Base-by-base conservation (phyloP, 2,888 invertebrate genomes). In the Agonum fuliginosum region DNA sequence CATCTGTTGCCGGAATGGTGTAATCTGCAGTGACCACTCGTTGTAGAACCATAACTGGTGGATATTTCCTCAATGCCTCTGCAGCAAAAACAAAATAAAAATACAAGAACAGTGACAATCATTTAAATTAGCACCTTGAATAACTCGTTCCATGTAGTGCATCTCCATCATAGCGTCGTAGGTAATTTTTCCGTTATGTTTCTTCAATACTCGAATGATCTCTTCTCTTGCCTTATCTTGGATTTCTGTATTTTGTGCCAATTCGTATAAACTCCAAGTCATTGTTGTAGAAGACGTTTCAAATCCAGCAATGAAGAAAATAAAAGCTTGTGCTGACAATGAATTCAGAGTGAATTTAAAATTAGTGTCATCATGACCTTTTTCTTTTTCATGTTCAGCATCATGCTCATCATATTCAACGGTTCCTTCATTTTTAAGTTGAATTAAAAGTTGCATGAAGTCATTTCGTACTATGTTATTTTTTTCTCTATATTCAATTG, bases 281-380 rank as follows among this genome's bases (percentile, higher is more conserved):
- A 89, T 82, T 0, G 87, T 85, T 0, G 86, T 83, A 0, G 88
- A 86, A 0, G 88, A 87, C 0, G 89, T 89, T 79, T 89, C 88
- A 79, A 86, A 88, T 0, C 88, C 89, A 14, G 88, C 89, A 0
- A 86, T 30, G 79, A 88, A 88, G 79, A 89, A 88, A 0, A 88
- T 83, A 1, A 87, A 82, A 2, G 86, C 82, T 54, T 88, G 87
- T 0, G 88, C 85, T 0, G 83, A 79, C 12, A 88, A 79, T 74
- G 81, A 80, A 0, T 84, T 80, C 8, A 82, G 20, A 5, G 78
- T 81, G 41, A 83, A 76, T 34, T 8, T 20, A 37, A n/a, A 37
- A 6, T 37, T 12, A n/a, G 10, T n/a, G 3, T 37, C 37, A 37
- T 37, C 2, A 10, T 37, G n/a, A 10, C 12, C 2, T 67, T 54